Base-by-base conservation (phyloP, 2,888 invertebrate genomes). In the Theretra japonica region DNA sequence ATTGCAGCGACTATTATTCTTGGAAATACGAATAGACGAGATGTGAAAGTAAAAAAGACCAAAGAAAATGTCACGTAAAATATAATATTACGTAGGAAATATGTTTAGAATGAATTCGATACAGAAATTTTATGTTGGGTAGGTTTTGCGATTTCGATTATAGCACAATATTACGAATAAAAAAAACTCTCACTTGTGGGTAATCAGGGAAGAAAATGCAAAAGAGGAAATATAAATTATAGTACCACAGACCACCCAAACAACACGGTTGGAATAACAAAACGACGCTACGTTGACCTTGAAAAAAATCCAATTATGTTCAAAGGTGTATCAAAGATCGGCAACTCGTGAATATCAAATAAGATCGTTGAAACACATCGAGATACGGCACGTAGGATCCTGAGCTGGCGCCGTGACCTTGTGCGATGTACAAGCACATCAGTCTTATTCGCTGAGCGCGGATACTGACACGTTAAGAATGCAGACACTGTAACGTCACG, bases 1-100 rank as follows among this genome's bases (percentile, higher is more conserved):
- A 77, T 74, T 78, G 75, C 53, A 62, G 76, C 76, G 76, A 75
- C 21, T 72, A 70, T 62, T 62, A 53, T 53, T 50, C 28, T 70
- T 30, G 53, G 48, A 48, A 53, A 48, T 41, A 23, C 48, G 65
- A 65, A 62, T 19, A 48, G 7, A 48, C 65, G 23, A 41, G 23
- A 65, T 65, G 48, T 65, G 65, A 65, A 65, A 48, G 62, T 62
- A 62, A 41, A 62, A 65, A 11, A 23, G 15, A 48, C 23, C 23
- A 65, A 65, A 19, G 30, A 60, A n/a, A 17, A 30, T 8, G 11
- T 60, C 60, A n/a, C 30, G 11, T 19, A 8, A 30, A 5, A 60
- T n/a, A 60, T 60, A 30, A 28, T 59, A 5, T 21, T n/a, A 23
- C 21, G 8, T 21, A 23, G 4, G 11, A 21, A 23, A 11, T 57